Evolutionary conservation across 2,888 invertebrate species (phyloP).

Genomic region (Linyphia triangularis): DNA sequence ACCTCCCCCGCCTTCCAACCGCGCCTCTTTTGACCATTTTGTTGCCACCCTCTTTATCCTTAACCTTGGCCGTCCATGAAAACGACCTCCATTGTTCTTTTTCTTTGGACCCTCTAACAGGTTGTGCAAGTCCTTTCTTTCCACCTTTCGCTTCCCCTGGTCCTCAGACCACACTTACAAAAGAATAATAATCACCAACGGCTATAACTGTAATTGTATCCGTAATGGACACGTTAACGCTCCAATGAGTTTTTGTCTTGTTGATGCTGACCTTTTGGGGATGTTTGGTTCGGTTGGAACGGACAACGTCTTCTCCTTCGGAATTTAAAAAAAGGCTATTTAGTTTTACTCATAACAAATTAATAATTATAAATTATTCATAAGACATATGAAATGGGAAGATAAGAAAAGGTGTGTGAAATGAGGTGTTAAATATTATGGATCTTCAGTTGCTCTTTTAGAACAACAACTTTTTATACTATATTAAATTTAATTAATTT

Average conservation of each 20-base stretch:
- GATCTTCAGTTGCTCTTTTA: too few relatives aligned
- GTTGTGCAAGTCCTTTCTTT: neutral
- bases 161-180: slow-evolving; percentile 24
- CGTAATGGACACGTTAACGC: slow-evolving; percentile 36
- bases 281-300: neutral
- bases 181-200: neutral
- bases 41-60: slow-evolving; percentile 11
- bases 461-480: too few relatives aligned
- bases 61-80: slow-evolving; percentile 42
- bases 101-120: neutral
- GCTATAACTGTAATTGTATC: slow-evolving; percentile 14
- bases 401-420: too few relatives aligned
- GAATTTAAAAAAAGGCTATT: too few relatives aligned
- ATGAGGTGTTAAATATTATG: too few relatives aligned
- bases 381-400: too few relatives aligned
- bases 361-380: too few relatives aligned
- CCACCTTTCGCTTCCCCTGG: neutral
- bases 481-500: too few relatives aligned
- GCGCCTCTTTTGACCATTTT: slow-evolving; percentile 6
- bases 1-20: slow-evolving; percentile 10
- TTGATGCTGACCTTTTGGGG: neutral
- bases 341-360: too few relatives aligned
- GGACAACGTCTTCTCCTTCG: too few relatives aligned
- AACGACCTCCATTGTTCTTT: neutral
- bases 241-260: neutral